phyloP scores from a whole-genome alignment of 2,113 vertebrate species.

The Gobio gobio region DNA sequence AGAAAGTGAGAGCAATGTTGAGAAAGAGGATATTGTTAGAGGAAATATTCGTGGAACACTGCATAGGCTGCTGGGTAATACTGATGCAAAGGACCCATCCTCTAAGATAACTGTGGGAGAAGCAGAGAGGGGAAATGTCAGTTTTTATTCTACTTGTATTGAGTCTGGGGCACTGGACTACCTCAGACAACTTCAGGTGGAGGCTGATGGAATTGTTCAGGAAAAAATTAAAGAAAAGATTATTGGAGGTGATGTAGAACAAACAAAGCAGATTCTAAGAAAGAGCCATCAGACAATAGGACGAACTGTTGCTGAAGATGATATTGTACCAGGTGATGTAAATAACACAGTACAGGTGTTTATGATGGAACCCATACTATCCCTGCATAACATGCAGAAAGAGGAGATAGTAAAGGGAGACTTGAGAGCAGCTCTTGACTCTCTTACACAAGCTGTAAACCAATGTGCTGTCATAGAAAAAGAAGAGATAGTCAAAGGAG shows the following conservation, averaged over 20 bases:
- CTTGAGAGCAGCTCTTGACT: constrained; percentile 82
- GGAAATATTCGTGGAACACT: constrained; percentile 85
- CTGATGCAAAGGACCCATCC: constrained; percentile 68
- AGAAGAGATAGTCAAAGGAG: constrained; percentile 84
- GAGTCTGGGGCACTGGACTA: constrained; percentile 91
- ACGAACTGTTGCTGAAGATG: constrained; percentile 81
- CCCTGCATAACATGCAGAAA: constrained; percentile 74
- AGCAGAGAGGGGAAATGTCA: constrained; percentile 88
- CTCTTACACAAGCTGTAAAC: constrained; percentile 82
- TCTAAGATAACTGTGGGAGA: constrained; percentile 80
- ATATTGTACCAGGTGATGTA: constrained; percentile 88
- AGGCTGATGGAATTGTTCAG: constrained; percentile 65
- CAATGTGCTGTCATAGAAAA: constrained; percentile 79
- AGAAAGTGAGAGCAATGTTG: constrained; percentile 64
- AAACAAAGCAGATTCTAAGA: constrained; percentile 81
- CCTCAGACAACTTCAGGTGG: constrained; percentile 82
- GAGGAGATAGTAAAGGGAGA: constrained; percentile 84
- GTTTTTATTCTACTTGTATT: constrained; percentile 91
- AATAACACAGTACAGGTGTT: constrained; percentile 82
- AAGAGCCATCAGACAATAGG: constrained; percentile 79
- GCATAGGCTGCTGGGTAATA: constrained; percentile 80
- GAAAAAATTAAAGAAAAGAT: constrained; percentile 76
- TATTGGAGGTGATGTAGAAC: constrained; percentile 83
- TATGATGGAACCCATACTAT: constrained; percentile 77
- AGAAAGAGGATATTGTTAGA: constrained; percentile 81